These are phyloP conservation scores for Formicarius rufipectus DNA, from an alignment of 2,113 vertebrate genomes.

Conservation along the genomic window DNA sequence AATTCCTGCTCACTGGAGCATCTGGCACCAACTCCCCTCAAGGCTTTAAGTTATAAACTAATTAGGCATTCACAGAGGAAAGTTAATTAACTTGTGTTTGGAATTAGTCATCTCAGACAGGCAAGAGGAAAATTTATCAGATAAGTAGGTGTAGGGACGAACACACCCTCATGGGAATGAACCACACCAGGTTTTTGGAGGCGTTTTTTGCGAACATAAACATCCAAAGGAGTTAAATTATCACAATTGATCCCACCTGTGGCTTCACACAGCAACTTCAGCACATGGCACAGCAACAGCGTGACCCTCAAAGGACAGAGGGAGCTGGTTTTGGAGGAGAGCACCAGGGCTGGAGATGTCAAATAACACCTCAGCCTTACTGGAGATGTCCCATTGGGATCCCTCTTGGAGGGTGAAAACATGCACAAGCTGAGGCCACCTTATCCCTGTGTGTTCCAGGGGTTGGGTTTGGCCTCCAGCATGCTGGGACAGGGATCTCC, in stretches of 20 bases:
- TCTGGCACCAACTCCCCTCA: neutral
- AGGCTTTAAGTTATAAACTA: neutral
- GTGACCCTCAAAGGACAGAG: neutral
- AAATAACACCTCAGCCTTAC: neutral
- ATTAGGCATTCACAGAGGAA: neutral
- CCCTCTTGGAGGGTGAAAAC: neutral
- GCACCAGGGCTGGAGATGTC: neutral
- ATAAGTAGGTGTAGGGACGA: neutral
- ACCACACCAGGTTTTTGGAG: neutral
- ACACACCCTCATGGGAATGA: neutral
- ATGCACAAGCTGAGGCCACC: accelerated
- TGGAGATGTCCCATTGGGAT: neutral
- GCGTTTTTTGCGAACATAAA: neutral
- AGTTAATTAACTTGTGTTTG: neutral
- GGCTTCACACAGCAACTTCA: neutral
- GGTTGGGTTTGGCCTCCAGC: neutral
- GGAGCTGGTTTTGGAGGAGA: neutral
- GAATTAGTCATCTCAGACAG: neutral
- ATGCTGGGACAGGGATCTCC: neutral
- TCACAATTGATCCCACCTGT: neutral
- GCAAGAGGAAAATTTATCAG: neutral
- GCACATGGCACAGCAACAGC: accelerated
- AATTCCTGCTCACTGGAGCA: neutral
- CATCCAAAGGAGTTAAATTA: neutral
- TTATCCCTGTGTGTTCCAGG: accelerated